Evolutionary conservation across 2,888 invertebrate genomes (phyloP), one percentile per base, ranked within the genome.

Genomic region (Drosophila kokeensis): DNA sequence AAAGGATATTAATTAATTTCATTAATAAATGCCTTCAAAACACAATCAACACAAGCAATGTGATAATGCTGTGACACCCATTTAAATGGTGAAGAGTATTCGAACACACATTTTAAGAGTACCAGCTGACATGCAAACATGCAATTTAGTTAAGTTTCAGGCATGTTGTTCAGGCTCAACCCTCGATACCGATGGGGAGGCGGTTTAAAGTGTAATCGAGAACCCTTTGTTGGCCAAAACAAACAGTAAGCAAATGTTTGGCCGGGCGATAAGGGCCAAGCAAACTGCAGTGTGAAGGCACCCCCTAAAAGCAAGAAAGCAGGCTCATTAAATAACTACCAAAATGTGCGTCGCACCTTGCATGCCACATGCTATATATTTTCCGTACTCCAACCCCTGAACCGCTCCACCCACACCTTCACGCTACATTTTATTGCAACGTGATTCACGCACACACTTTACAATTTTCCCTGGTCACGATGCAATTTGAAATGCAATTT

Each of bases 401-500:
- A 38, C 13, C 27, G 38, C 18, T n/a, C 54, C 24, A 27, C 3
- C 21, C 24, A 32, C 27, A 50, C 63, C 59, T 38, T 38, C 32
- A 15, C 11, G 30, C 34, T 49, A 60, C 36, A 63, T 52, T 67
- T 60, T 58, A 60, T 54, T 77, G 73, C 83, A 80, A 83, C 81
- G 81, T 86, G 81, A 85, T 82, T 77, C 77, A 80, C 62, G 40
- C 69, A 76, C 60, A 74, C 58, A 42, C 66, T 64, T 73, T 72
- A 70, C 81, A 86, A 86, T 86, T 85, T 78, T 75, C 66, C 70
- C 87, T 72, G 83, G 85, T 88, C 89, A 85, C 89, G 89, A 84
- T 85, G 89, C 89, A 88, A 73, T 86, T 83, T 74, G 34, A 76
- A 85, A 86, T 85, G 88, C 85, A 88, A 78, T 85, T 85, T 86